A percentile compares a stretch with the other conserved stretches of the same genome.
These are phyloP conservation scores for Listronotus bonariensis DNA, from an alignment of 1,140 invertebrate species.

Conservation along the genomic window DNA sequence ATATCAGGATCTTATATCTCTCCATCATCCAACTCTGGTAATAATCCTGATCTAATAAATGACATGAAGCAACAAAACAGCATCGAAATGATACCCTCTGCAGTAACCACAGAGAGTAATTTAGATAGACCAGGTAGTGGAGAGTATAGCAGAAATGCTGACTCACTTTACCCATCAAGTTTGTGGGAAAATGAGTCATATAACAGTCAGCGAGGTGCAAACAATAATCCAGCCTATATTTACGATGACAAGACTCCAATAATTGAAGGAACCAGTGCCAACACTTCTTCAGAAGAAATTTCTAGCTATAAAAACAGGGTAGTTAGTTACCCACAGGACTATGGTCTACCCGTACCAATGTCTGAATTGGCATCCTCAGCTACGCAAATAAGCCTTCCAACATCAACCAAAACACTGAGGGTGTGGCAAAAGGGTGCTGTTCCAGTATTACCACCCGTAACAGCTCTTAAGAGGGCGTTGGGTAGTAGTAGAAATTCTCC, in stretches of 20 bases:
- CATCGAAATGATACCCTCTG: slow-evolving; percentile 53
- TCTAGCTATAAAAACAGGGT: slow-evolving; percentile 56
- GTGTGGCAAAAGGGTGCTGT: slow-evolving; percentile 84
- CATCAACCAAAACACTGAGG: slow-evolving; percentile 75
- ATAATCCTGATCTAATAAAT: slow-evolving; percentile 82
- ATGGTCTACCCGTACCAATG: slow-evolving; percentile 69
- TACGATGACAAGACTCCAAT: slow-evolving; percentile 78
- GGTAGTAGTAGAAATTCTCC: slow-evolving; percentile 80
- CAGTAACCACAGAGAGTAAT: slow-evolving; percentile 36
- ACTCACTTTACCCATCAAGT: slow-evolving; percentile 72
- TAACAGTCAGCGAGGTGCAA: slow-evolving; percentile 52
- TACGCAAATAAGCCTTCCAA: slow-evolving; percentile 52
- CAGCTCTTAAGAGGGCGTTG: slow-evolving; percentile 76
- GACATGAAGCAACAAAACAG: slow-evolving; percentile 69
- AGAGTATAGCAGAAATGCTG: slow-evolving; percentile 71
- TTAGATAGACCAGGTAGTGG: slow-evolving; percentile 63
- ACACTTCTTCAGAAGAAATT: slow-evolving; percentile 61
- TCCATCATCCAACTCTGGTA: slow-evolving; percentile 70
- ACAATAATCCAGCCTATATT: slow-evolving; percentile 57
- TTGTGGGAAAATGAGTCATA: slow-evolving; percentile 60
- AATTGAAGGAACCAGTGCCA: slow-evolving; percentile 65
- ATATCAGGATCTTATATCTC: slow-evolving; percentile 68
- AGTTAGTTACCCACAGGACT: slow-evolving; percentile 73
- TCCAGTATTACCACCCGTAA: slow-evolving; percentile 79
- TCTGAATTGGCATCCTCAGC: slow-evolving; percentile 43